These are phyloP conservation scores for Karalla daura DNA, from an alignment of 2,797 vertebrate genomes.

Conservation along the genomic window DNA sequence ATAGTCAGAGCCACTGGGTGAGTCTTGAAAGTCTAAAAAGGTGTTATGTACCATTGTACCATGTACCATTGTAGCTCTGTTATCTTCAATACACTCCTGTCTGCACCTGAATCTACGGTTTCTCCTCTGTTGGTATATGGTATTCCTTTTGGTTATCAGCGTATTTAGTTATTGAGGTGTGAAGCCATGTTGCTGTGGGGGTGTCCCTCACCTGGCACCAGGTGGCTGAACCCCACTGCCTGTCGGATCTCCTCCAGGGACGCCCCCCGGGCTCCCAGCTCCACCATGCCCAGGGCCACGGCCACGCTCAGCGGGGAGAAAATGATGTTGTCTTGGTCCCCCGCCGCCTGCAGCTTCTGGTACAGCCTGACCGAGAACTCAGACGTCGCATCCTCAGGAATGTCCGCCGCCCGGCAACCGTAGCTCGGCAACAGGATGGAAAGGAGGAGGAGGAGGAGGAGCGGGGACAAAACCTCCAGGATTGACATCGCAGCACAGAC, in stretches of 20 bases:
- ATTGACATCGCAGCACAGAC: constrained; percentile 69
- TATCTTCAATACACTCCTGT: too few relatives aligned
- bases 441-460: constrained; percentile 85
- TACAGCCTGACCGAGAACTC: constrained; percentile 95
- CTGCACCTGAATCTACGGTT: too few relatives aligned
- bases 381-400: constrained; percentile 88
- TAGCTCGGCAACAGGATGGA: constrained; percentile 83
- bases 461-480: constrained; percentile 67
- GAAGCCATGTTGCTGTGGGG: neutral
- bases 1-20: too few relatives aligned
- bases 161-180: too few relatives aligned
- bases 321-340: constrained; percentile 93
- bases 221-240: constrained; percentile 88
- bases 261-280: constrained; percentile 91
- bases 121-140: too few relatives aligned
- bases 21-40: too few relatives aligned
- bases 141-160: too few relatives aligned
- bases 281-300: constrained; percentile 93
- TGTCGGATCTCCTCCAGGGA: constrained; percentile 93
- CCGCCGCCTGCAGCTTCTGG: constrained; percentile 88
- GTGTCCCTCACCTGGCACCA: constrained; percentile 86
- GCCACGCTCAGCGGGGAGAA: constrained; percentile 94
- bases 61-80: too few relatives aligned
- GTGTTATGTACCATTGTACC: too few relatives aligned
- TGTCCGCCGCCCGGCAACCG: constrained; percentile 81